phyloP scores from a whole-genome alignment of 2,888 invertebrate species.

The Tenthredo livida region DNA sequence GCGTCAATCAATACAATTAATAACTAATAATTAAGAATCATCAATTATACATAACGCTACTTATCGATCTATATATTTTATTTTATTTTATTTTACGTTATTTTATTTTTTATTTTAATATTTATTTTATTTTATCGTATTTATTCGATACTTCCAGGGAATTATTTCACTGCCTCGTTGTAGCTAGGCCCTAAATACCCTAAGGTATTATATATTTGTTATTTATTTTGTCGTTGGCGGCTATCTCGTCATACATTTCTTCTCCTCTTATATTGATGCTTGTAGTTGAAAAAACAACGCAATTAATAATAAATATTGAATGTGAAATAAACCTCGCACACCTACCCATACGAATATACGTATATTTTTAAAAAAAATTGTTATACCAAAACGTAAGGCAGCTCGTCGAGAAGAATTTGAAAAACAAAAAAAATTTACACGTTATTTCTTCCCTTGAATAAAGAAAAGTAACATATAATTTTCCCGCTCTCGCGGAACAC shows the following conservation, averaged over 20 bases:
- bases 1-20: not conserved
- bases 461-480: not conserved
- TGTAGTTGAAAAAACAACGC: conserved; percentile 38
- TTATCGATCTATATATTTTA: not conserved
- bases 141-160: conserved; percentile 32
- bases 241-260: conserved; percentile 12
- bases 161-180: conserved; percentile 45
- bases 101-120: not conserved
- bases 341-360: not conserved
- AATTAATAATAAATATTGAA: conserved; percentile 4
- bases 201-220: conserved; percentile 19
- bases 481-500: not conserved
- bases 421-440: not conserved
- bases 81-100: conserved; percentile 10
- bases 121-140: conserved; percentile 11
- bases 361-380: not conserved
- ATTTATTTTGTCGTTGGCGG: conserved; percentile 40
- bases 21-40: not conserved
- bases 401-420: not conserved
- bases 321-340: not conserved
- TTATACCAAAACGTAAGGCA: not conserved
- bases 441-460: not conserved
- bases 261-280: not conserved
- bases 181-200: conserved; percentile 41
- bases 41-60: conserved; percentile 33